Evolutionary conservation across 2,888 invertebrate species (phyloP), one percentile per base, ranked within the genome.

Genomic region (Penaeus monodon): DNA sequence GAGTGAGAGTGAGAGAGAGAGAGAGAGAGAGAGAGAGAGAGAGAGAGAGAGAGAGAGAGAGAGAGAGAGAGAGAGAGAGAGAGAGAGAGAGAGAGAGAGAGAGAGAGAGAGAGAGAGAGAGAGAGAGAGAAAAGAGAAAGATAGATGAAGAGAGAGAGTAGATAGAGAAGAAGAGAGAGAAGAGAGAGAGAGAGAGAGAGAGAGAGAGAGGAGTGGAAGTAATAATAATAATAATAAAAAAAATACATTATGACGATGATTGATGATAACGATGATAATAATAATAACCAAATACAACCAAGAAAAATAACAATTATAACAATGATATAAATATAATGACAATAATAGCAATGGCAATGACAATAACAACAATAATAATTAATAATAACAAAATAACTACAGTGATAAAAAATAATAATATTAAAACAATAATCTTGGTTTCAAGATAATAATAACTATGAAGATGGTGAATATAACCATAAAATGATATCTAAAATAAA

Each of bases 61-160:
- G 66, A 66, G 66, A 66, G 66, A 66, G 66, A 66, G 66, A 66
- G 66, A 66, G 66, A 66, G 66, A 66, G 66, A 66, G 66, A 66
- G 66, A 66, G 66, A 66, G 66, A 66, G 66, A 66, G 66, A 66
- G 66, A 66, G 66, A 66, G 66, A 66, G 66, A 66, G 66, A 66
- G 66, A 66, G 66, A 66, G 66, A 66, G 66, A 66, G 66, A 66
- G 66, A 66, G 66, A 66, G 66, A 66, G 66, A 66, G 66, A 66
- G 66, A 66, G 66, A 66, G 66, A 66, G 66, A 66, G 33, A 29
- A 29, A 7, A 29, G 29, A 68, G 29, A 29, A 10, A 3, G 68
- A 68, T 4, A 68, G 29, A 68, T n/a, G 68, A 27, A n/a, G n/a
- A 68, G 68, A 68, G 68, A 68, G 27, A 10, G 12, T 4, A 68